Percentiles rank a stretch among this genome's conserved stretches.
Evolutionary conservation across 2,797 vertebrate species (phyloP).

Genomic region (Sitta carolinensis): DNA sequence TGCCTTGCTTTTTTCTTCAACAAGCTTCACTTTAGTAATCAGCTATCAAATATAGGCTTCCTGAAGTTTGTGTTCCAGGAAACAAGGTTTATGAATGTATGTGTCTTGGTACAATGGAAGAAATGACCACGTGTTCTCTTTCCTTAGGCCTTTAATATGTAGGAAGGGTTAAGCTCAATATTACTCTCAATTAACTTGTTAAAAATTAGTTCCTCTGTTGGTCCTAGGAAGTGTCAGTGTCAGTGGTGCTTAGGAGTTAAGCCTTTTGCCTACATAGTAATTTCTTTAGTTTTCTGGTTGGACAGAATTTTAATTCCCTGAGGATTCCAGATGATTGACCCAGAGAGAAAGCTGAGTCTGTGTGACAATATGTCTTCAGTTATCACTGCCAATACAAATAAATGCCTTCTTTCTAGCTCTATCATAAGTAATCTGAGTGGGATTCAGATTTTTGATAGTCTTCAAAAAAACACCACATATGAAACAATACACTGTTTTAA

Average conservation of each 20-base stretch:
- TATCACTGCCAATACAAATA: slow-evolving; percentile 82
- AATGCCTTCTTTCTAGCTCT: slow-evolving; percentile 72
- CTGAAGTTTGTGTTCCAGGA: background rate
- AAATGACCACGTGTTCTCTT: background rate
- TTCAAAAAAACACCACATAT: slow-evolving; percentile 67
- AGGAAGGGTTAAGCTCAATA: slow-evolving; percentile 37
- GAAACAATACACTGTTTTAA: slow-evolving; percentile 76
- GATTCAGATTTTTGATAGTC: slow-evolving; percentile 81
- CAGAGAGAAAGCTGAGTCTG: slow-evolving; percentile 74
- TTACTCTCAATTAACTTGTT: slow-evolving; percentile 65
- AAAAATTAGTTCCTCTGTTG: slow-evolving; percentile 46
- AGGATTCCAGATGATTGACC: slow-evolving; percentile 76
- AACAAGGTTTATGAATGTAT: background rate
- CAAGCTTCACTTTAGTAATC: background rate
- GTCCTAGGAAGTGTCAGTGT: slow-evolving; percentile 41
- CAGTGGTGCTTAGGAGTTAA: slow-evolving; percentile 66
- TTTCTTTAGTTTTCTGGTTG: slow-evolving; percentile 61
- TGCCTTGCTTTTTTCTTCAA: background rate
- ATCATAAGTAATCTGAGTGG: slow-evolving; percentile 79
- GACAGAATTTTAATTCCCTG: slow-evolving; percentile 69
- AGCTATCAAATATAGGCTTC: background rate
- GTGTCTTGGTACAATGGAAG: background rate
- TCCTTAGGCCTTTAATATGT: slow-evolving; percentile 1
- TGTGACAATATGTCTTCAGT: slow-evolving; percentile 76
- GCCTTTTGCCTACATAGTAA: slow-evolving; percentile 60